Conservation (phyloP, 2,113 vertebrate genomes). For the Osmerus mordax region DNA sequence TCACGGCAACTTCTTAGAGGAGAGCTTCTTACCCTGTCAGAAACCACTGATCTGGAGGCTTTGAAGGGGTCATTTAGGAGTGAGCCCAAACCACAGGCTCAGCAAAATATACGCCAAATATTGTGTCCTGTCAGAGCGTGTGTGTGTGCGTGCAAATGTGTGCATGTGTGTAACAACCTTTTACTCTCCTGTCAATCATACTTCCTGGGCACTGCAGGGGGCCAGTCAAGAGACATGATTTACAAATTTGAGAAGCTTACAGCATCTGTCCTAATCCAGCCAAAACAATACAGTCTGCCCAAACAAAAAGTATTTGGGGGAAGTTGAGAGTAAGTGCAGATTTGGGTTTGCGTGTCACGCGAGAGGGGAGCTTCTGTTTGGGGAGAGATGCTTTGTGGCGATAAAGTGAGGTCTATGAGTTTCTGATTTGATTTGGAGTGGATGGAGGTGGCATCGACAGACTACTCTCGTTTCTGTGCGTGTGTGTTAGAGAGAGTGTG, state of each 20-base stretch:
- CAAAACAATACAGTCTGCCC: conserved; percentile 25
- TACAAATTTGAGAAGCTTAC: conserved; percentile 43
- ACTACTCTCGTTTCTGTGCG: background rate
- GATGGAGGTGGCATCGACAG: too few relatives aligned
- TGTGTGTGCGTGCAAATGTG: background rate
- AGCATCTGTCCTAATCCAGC: conserved; percentile 30
- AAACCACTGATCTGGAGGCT: conserved; percentile 10
- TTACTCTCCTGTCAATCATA: conserved; percentile 47
- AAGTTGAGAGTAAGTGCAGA: background rate
- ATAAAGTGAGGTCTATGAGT: conserved; percentile 5
- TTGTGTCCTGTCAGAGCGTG: too few relatives aligned
- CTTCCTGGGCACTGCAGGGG: conserved; percentile 32
- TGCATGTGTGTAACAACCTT: conserved; percentile 43
- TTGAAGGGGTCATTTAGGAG: conserved; percentile 28
- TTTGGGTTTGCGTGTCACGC: conserved; percentile 14
- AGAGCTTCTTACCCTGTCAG: background rate
- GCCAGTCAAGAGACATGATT: conserved; percentile 31
- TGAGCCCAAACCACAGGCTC: conserved; percentile 9
- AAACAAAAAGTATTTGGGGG: background rate
- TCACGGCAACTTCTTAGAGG: too few relatives aligned
- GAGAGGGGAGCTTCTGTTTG: too few relatives aligned
- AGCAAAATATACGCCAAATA: conserved; percentile 10
- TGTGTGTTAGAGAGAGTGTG: background rate
- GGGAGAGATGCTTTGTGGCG: too few relatives aligned
- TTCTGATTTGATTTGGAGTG: background rate